A percentile compares a stretch with the other conserved stretches of the same genome.
Conservation (phyloP, 2,888 invertebrate genomes). For the Chorisops tibialis region DNA sequence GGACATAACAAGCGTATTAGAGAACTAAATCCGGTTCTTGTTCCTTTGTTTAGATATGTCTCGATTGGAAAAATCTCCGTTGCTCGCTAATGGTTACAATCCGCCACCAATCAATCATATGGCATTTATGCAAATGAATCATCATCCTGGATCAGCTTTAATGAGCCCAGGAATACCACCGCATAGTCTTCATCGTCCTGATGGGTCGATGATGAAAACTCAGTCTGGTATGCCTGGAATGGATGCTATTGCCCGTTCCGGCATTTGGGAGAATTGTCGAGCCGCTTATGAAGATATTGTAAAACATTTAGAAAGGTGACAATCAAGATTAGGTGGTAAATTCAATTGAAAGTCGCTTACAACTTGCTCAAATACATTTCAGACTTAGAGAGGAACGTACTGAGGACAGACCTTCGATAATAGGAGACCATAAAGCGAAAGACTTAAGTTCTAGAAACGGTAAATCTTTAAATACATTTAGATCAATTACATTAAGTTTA, state of each 20-base stretch:
- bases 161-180: slow-evolving; percentile 86
- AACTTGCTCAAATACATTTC: slow-evolving; percentile 27
- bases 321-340: neutral
- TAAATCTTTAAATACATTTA: slow-evolving; percentile 49
- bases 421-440: slow-evolving; percentile 77
- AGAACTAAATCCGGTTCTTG: no score
- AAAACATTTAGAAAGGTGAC: slow-evolving; percentile 88
- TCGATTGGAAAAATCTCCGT: slow-evolving; percentile 85
- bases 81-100: slow-evolving; percentile 90
- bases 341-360: neutral
- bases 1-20: no score
- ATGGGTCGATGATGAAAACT: slow-evolving; percentile 66
- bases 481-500: neutral
- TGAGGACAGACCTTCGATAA: slow-evolving; percentile 77
- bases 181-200: slow-evolving; percentile 78
- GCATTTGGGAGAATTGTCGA: slow-evolving; percentile 93
- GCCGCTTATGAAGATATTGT: slow-evolving; percentile 94
- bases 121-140: slow-evolving; percentile 90
- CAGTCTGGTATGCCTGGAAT: slow-evolving; percentile 76
- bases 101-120: slow-evolving; percentile 90
- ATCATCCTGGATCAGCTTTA: slow-evolving; percentile 71
- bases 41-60: slow-evolving; percentile 67
- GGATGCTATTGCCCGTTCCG: slow-evolving; percentile 87
- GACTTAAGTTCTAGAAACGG: slow-evolving; percentile 86
- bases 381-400: slow-evolving; percentile 86